Conservation (phyloP, 2,113 vertebrate species). For the Glaucomys volans region DNA sequence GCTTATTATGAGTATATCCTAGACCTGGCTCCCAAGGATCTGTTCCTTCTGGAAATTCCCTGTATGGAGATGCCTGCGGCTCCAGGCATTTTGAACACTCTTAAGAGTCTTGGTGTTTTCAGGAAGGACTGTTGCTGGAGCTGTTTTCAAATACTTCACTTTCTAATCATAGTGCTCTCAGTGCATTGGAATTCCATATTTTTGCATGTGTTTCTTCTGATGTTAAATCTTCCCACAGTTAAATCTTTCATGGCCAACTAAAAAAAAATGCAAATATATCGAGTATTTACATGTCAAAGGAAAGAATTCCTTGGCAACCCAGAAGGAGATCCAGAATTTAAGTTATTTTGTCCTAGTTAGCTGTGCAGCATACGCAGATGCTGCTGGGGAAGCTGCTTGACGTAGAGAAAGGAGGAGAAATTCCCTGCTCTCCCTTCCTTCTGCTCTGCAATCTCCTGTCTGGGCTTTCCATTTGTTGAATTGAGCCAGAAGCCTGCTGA, state of each 20-base stretch:
- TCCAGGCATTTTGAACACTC: background rate
- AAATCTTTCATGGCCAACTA: conserved; percentile 16
- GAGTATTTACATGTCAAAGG: background rate
- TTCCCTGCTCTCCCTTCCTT: accelerated
- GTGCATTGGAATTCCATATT: background rate
- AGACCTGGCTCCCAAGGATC: background rate
- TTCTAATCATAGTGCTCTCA: background rate
- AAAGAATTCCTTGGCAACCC: background rate
- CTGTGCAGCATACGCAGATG: too few species aligned
- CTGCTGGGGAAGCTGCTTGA: accelerated
- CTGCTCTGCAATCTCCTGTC: background rate
- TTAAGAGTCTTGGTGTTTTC: background rate
- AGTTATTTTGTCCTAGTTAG: accelerated
- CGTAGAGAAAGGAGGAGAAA: background rate
- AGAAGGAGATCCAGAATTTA: background rate
- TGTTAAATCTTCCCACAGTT: background rate
- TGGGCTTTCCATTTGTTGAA: background rate
- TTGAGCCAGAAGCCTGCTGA: background rate
- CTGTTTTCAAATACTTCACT: background rate
- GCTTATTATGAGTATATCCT: background rate
- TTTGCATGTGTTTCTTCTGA: background rate
- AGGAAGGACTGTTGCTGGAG: background rate
- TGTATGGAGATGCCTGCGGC: background rate
- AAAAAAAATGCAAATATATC: background rate
- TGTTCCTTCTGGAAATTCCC: background rate